Evolutionary conservation across 53 echinoderm and acorn worm genomes (phyloP).

Genomic region (Crossaster papposus): DNA sequence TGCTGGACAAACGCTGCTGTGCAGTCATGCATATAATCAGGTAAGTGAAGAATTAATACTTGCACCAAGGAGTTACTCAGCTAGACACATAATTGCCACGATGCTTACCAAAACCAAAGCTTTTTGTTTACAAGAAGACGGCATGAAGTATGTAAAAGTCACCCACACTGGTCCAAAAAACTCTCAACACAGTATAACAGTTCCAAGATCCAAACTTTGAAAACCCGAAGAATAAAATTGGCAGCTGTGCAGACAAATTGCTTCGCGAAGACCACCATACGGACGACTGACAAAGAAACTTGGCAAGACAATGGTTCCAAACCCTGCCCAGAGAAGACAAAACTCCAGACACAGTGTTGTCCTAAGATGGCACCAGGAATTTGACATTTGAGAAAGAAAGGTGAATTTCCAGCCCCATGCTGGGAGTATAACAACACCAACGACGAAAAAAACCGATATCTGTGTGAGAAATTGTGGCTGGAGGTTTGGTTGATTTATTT

Average conservation of each 20-base stretch:
- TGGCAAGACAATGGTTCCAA: conserved; percentile 26
- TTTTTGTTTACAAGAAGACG: background rate
- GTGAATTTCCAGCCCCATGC: conserved; percentile 33
- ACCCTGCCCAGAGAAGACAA: background rate
- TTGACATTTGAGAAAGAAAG: conserved; percentile 61
- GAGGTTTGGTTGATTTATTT: background rate
- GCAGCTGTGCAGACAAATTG: background rate
- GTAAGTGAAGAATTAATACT: no score
- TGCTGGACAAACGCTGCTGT: no score
- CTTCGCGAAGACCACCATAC: background rate
- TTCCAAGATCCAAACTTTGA: background rate
- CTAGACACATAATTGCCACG: background rate
- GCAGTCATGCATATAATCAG: no score
- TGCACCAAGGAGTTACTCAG: background rate
- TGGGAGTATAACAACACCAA: conserved; percentile 29
- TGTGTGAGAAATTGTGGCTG: conserved; percentile 25
- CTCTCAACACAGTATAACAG: background rate
- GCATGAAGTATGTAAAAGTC: background rate
- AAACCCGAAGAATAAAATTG: background rate
- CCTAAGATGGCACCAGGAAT: conserved; percentile 21
- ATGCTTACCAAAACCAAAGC: background rate
- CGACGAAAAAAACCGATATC: conserved; percentile 39
- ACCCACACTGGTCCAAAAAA: background rate
- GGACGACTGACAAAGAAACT: conserved; percentile 18
- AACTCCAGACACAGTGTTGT: background rate